Percentiles rank a stretch among this genome's conserved stretches.
phyloP scores from a whole-genome alignment of 2,888 invertebrate species.

The Cremastobaeus sp. region DNA sequence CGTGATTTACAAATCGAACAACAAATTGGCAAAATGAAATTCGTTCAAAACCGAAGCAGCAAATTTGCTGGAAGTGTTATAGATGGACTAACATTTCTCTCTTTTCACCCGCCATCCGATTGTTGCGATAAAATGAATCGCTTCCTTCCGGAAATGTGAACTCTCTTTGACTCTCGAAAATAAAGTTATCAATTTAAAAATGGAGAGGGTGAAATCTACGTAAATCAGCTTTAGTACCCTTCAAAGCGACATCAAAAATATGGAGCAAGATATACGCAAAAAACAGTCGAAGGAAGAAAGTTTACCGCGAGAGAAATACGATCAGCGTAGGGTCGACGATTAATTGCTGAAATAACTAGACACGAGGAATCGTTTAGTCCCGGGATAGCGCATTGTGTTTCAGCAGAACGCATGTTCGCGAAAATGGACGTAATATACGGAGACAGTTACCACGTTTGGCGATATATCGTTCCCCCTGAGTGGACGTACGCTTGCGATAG shows the following conservation, averaged over 20 bases:
- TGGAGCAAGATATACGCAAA: conserved; percentile 20
- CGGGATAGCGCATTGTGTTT: conserved; percentile 68
- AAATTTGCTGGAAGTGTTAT: too few species aligned
- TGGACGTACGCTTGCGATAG: conserved; percentile 65
- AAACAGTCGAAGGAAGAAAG: conserved; percentile 27
- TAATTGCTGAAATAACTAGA: conserved; percentile 75
- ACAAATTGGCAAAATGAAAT: too few species aligned
- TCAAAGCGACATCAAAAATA: conserved; percentile 37
- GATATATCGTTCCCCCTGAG: conserved; percentile 74
- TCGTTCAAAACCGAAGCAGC: too few species aligned
- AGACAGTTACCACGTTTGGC: conserved; percentile 73
- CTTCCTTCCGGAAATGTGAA: neutral
- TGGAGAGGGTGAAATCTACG: conserved; percentile 5
- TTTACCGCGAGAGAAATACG: conserved; percentile 43
- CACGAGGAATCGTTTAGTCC: conserved; percentile 75
- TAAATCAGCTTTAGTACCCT: conserved; percentile 33
- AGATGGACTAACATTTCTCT: too few species aligned
- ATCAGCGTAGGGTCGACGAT: conserved; percentile 63
- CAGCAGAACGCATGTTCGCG: conserved; percentile 67
- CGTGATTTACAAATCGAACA: too few species aligned
- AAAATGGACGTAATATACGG: conserved; percentile 73
- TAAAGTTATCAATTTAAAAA: conserved; percentile 32
- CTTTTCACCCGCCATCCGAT: too few species aligned
- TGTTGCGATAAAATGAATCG: neutral
- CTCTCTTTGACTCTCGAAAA: neutral